These are phyloP conservation scores for Podiceps cristatus DNA, from an alignment of 2,113 vertebrate species.

Conservation along the genomic window DNA sequence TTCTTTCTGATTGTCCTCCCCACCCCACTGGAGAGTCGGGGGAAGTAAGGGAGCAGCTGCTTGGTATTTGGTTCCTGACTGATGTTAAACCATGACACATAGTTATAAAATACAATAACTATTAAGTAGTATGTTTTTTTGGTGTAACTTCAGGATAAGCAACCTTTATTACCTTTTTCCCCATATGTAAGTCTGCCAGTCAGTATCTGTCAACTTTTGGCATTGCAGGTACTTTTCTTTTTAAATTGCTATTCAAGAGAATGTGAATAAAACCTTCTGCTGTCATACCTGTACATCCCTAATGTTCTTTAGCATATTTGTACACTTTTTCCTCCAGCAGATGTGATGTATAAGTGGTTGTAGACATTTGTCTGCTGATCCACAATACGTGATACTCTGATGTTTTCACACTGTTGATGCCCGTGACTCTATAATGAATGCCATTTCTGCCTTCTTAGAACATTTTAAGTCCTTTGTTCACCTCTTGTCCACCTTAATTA, in stretches of 20 bases:
- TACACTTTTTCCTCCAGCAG: background rate
- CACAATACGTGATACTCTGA: rapidly evolving
- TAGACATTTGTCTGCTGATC: background rate
- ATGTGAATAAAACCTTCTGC: background rate
- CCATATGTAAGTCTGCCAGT: background rate
- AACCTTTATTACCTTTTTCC: background rate
- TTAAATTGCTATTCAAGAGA: background rate
- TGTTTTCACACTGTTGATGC: background rate
- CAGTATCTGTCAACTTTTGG: background rate
- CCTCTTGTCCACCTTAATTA: background rate
- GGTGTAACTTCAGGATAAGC: background rate
- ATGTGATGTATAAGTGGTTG: background rate
- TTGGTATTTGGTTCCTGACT: too few species aligned
- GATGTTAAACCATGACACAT: too few species aligned
- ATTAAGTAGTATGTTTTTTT: background rate
- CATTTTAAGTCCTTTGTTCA: constrained; percentile 7
- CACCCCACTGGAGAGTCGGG: too few species aligned
- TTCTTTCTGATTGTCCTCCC: too few species aligned
- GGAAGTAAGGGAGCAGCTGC: too few species aligned
- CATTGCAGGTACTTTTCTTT: background rate
- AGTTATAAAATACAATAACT: background rate
- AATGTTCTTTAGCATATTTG: background rate
- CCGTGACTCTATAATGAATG: background rate
- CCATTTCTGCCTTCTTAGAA: rapidly evolving
- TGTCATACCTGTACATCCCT: background rate